Base-by-base conservation (phyloP, 2,888 invertebrate genomes). In the Lordiphosa andalusiaca region DNA sequence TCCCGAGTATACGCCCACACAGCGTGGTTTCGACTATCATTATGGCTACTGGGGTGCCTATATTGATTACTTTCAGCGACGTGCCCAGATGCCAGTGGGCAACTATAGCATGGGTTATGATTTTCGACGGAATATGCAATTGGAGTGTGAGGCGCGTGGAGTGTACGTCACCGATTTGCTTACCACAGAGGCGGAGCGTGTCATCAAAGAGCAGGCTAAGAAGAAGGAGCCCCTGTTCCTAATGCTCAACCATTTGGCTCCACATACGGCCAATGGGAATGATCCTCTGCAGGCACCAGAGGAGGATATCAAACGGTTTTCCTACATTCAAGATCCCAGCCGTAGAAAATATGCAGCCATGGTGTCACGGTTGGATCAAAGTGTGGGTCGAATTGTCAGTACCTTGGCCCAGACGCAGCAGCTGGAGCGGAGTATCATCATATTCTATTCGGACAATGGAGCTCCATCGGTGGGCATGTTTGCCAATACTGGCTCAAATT, bases 401-500 rank as follows among this genome's bases (percentile, higher is more conserved):
- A 93, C 94, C 4, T 89, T 98, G 52, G 90, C 92, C 50, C 87
- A 91, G 0, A 92, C 92, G 57, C 91, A 91, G 2, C 93, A 96
- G 89, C 90, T 97, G 67, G 90, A 95, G 40, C 94, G 97, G 86
- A 94, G 96, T 0, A 92, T 98, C 42, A 91, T 98, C 51, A 89
- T 96, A 1, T 98, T 98, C 86, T 92, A 94, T 71, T 94, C 96
- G 9, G 98, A 98, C 87, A 98, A 98, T 86, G 96, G 97, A 0
- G 95, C 94, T 0, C 95, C 95, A 47, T 93, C 95, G 0, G 90
- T 91, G 54, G 96, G 95, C 0, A 78, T 91, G 47, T 92, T 93
- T 82, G 86, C 91, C 48, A 97, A 96, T 88, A 92, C 92, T 47
- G 95, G 93, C 7, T 95, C 94, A 13, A 95, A 95, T 89, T 94